Evolutionary conservation across 2,888 invertebrate genomes (phyloP), one percentile per base, ranked within the genome.

Genomic region (Pseudanteris insignis): DNA sequence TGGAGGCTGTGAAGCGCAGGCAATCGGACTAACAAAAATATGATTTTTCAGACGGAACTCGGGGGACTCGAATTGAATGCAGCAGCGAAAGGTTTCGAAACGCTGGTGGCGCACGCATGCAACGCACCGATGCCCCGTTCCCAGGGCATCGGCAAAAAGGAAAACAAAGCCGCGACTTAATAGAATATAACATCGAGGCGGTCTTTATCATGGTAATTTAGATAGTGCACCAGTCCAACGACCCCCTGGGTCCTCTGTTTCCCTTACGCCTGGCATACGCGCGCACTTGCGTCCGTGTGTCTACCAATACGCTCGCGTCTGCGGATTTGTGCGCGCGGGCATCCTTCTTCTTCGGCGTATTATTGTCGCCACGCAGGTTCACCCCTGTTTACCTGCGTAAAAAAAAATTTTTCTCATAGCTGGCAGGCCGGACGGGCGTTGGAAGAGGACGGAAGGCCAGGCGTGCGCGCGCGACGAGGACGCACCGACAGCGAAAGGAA

Each of bases 321-420:
- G n/a, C n/a, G n/a, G n/a, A n/a, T n/a, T n/a, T n/a, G n/a, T 24
- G 25, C 43, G 30, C 46, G 26, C 10, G 60, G 50, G 53, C 60
- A 54, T 40, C 61, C 54, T 54, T 54, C 54, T 54, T 54, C 51
- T 51, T 58, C 57, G 60, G 40, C 36, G 46, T 61, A 70, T 71
- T 72, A 73, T 75, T 76, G 75, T 76, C 73, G 71, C 69, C 72
- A 72, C 74, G 73, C 76, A 74, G 75, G 76, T 76, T 75, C 72
- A 75, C 70, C 76, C 76, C 74, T 66, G 63, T 67, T 66, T 66
- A 66, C 65, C 54, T 47, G 64, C 37, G 55, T 36, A 67, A 66
- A 70, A 66, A 70, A 74, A 71, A 72, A 72, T 76, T 55, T 62
- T 75, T 77, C 77, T 75, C 76, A 76, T 73, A 75, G 71, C 67